Base-by-base conservation (phyloP, 2,113 vertebrate genomes). In the Empidonax alnorum region DNA sequence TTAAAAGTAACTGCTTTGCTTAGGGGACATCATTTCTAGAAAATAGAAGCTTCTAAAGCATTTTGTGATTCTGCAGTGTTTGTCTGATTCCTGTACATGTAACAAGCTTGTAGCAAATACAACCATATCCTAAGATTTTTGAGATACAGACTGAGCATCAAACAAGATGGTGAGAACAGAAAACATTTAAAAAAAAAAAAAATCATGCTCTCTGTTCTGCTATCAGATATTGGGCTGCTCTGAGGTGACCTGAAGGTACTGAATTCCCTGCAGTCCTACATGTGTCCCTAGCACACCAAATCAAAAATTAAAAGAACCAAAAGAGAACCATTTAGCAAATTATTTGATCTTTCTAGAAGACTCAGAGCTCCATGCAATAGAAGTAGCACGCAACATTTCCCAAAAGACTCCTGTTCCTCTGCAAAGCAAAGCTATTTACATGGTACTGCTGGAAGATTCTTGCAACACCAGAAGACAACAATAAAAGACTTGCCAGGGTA, bases 11-110 rank as follows among this genome's bases (percentile, higher is more conserved):
- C 47, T 78, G 25, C 16, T 69, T 86, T 67, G 21, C 25, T 82
- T 68, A 82, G 16, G 7, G 84, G 46, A 69, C 24, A 80, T 41
- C 14, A n/a, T 28, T 69, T 53, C 14, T 31, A 59, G 39, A 77
- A 91, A 75, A 78, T 9, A 33, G 10, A 78, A 87, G 28, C 20
- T 82, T 84, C 44, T 79, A 0, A 49, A 47, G 10, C 5, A 10
- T 65, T 94, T 71, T 67, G 77, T 30, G 31, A 53, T 85, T 79
- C 49, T 83, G 23, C 14, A 76, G 22, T 20, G 10, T 75, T 69
- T 42, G 44, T 19, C 33, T 77, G 11, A 66, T 93, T 75, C 8
- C 11, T 1, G 0, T 5, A 33, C 3, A 3, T 44, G 5, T 44
- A 89, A 47, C 21, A 47, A 23, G 22, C 52, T 21, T 65, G 30